Evolutionary conservation across 2,797 vertebrate species (phyloP).

Genomic region (Rhabdophis nuchalis): DNA sequence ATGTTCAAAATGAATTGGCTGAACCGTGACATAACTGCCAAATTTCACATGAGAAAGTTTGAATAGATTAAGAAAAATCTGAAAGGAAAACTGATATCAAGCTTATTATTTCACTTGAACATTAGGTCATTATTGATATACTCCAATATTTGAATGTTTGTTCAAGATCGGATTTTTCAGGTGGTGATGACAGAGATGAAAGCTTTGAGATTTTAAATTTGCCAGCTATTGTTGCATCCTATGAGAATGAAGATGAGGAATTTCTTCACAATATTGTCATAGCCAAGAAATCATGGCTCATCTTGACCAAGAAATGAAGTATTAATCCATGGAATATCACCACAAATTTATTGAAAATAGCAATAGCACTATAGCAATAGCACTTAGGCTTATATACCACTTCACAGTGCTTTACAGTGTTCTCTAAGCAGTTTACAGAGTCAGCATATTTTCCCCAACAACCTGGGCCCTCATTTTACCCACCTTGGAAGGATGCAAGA

Average conservation of each 20-base stretch:
- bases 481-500: too few relatives aligned
- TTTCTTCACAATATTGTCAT: background rate
- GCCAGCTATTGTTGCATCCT: background rate
- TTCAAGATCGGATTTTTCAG: background rate
- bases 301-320: background rate
- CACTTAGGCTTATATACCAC: too few relatives aligned
- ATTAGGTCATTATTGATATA: background rate
- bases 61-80: background rate
- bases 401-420: too few relatives aligned
- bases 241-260: background rate
- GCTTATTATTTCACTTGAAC: background rate
- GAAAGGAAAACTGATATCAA: background rate
- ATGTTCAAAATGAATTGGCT: background rate
- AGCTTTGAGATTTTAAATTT: background rate
- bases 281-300: background rate
- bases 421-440: too few relatives aligned
- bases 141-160: background rate
- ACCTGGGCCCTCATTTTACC: too few relatives aligned
- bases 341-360: background rate
- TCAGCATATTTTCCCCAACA: too few relatives aligned
- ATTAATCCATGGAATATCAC: background rate
- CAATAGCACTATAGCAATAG: too few relatives aligned
- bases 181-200: background rate
- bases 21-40: background rate
- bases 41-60: background rate